Evolutionary conservation across 2,888 invertebrate genomes (phyloP).

Genomic region (Ptilodon capucinus): DNA sequence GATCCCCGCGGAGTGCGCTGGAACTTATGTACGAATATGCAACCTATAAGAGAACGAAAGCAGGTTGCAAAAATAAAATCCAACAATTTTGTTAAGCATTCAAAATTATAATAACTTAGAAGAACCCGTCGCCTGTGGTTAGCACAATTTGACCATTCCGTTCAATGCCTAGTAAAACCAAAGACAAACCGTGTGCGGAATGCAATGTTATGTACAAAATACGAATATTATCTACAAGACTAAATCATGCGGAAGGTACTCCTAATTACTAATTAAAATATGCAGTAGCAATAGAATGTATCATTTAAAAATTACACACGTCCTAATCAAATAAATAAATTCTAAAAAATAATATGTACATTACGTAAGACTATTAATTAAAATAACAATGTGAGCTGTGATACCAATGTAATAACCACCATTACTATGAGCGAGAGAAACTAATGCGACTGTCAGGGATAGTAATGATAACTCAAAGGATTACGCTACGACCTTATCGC

Average conservation of each 20-base stretch:
- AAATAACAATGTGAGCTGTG: neutral
- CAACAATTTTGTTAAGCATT: conserved; percentile 34
- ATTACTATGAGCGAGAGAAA: neutral
- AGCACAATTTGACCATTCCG: conserved; percentile 42
- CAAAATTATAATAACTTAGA: conserved; percentile 4
- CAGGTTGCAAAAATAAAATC: conserved; percentile 76
- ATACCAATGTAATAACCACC: neutral
- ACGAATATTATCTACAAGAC: conserved; percentile 21
- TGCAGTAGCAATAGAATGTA: neutral
- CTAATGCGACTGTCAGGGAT: neutral
- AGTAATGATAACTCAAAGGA: neutral
- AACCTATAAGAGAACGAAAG: conserved; percentile 85
- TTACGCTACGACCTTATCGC: neutral
- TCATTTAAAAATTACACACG: conserved; percentile 2
- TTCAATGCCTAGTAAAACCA: conserved; percentile 11
- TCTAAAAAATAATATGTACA: neutral
- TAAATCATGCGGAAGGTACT: conserved; percentile 15
- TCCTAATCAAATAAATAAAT: conserved; percentile 6
- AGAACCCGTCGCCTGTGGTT: conserved; percentile 17
- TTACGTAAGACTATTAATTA: neutral
- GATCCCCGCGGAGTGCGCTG: conserved; percentile 65
- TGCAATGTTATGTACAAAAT: conserved; percentile 11
- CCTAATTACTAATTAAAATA: conserved; percentile 8
- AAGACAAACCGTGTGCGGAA: conserved; percentile 5
- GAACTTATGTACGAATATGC: conserved; percentile 82